Evolutionary conservation across 64 coral and sea anemone species (phyloP).

Genomic region (Montipora sp.): DNA sequence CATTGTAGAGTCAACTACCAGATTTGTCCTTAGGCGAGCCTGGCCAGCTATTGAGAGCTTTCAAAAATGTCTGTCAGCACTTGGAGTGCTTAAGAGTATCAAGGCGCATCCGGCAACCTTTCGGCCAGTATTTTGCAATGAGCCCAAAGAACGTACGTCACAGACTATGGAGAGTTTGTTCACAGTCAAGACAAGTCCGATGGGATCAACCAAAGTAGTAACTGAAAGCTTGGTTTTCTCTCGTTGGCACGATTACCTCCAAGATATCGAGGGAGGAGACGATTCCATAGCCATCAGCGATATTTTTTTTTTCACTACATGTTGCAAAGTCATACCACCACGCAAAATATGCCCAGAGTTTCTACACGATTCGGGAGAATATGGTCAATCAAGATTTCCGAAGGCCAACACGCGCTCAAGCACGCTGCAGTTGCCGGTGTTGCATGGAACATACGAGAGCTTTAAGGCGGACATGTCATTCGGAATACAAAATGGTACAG

Average conservation of each 20-base stretch:
- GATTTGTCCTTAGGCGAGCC: constrained; percentile 56
- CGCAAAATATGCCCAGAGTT: constrained; percentile 48
- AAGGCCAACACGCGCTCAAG: constrained; percentile 37
- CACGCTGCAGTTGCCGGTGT: constrained; percentile 43
- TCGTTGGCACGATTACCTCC: constrained; percentile 57
- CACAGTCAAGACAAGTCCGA: constrained; percentile 21
- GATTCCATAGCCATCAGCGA: constrained; percentile 21
- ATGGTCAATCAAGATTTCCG: constrained; percentile 47
- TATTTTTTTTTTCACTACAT: constrained; percentile 58
- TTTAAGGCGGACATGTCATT: constrained; percentile 70
- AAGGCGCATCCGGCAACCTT: constrained; percentile 36
- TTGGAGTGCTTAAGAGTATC: constrained; percentile 37
- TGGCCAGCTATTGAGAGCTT: constrained; percentile 49
- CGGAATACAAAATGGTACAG: constrained; percentile 53
- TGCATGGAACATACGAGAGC: constrained; percentile 38
- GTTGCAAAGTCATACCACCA: constrained; percentile 42
- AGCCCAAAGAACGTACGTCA: constrained; percentile 20
- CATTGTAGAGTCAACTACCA: constrained; percentile 11
- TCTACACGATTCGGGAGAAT: constrained; percentile 18
- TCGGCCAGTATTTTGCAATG: constrained; percentile 29
- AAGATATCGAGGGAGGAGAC: constrained; percentile 60
- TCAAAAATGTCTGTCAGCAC: constrained; percentile 40
- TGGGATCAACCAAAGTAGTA: constrained; percentile 50
- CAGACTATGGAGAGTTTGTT: constrained; percentile 51
- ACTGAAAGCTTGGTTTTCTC: constrained; percentile 68